Evolutionary conservation across 2,888 invertebrate species (phyloP).

Genomic region (Drosophila limbata): DNA sequence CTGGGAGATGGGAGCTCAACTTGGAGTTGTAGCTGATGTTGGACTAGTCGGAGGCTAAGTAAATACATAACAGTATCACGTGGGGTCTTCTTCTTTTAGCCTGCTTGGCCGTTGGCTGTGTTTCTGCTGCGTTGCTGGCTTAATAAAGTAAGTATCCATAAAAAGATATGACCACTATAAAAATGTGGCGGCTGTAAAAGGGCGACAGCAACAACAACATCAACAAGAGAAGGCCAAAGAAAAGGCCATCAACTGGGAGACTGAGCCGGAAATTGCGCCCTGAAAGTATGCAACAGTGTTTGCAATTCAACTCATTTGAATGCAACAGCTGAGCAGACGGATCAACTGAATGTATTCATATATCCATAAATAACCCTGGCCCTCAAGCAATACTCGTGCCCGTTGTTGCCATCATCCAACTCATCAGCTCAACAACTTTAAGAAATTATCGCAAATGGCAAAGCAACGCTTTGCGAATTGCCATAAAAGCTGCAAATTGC

Average conservation of each 20-base stretch:
- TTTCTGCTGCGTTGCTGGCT: slow-evolving; percentile 38
- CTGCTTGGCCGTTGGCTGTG: slow-evolving; percentile 29
- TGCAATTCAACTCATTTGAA: slow-evolving; percentile 46
- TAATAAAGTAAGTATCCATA: slow-evolving; percentile 72
- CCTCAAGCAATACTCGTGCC: slow-evolving; percentile 2
- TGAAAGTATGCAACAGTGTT: slow-evolving; percentile 56
- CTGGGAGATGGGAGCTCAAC: slow-evolving; percentile 5
- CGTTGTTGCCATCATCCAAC: neutral
- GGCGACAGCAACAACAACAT: slow-evolving; percentile 24
- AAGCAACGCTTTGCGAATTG: slow-evolving; percentile 37
- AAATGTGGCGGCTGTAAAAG: slow-evolving; percentile 62
- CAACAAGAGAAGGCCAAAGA: neutral
- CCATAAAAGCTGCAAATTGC: slow-evolving; percentile 55
- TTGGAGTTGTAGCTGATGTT: slow-evolving; percentile 22
- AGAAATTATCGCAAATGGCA: slow-evolving; percentile 47
- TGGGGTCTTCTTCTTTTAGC: slow-evolving; percentile 42
- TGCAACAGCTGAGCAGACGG: slow-evolving; percentile 53
- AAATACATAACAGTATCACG: slow-evolving; percentile 68
- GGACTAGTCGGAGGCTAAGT: slow-evolving; percentile 36
- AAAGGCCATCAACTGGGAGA: slow-evolving; percentile 8
- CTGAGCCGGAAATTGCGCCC: slow-evolving; percentile 31
- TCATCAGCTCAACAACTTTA: slow-evolving; percentile 20
- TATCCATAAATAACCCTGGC: neutral
- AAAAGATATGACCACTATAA: slow-evolving; percentile 71
- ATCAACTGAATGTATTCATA: slow-evolving; percentile 25